Base-by-base conservation (phyloP, 1,140 invertebrate species). In the Colletes latitarsis region DNA sequence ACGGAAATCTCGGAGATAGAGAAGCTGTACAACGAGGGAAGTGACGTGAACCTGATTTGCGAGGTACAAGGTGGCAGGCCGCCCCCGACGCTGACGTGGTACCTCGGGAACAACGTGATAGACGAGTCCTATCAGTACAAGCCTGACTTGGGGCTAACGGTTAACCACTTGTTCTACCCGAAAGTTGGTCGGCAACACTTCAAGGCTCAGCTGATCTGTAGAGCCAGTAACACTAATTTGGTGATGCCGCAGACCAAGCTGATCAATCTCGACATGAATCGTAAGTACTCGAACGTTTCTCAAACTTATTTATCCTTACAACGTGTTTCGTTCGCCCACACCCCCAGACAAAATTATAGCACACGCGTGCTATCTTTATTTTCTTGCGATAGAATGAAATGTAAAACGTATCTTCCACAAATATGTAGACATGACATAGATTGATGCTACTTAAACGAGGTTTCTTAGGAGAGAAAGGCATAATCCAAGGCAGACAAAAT, bases 161-260 rank as follows among this genome's bases (percentile, higher is more conserved):
- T 97, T 82, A 98, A 98, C 93, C 95, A 96, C 79, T 94, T 98
- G 84, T 95, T 95, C 58, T 97, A 96, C 91, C 95, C 95, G 30
- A 96, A 95, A 84, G 94, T 97, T 68, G 95, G 96, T 6, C 92
- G 97, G 17, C 96, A 97, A 90, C 96, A 98, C 92, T 94, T 97
- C 53, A 96, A 97, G 86, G 94, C 96, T 53, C 93, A 96, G 82
- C 95, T 98, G 74, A 95, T 97, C 77, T 98, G 97, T 92, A 96
- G 97, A 90, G 97, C 97, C 10, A 96, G 95, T 90, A 98, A 98
- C 92, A 98, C 97, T 43, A 97, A 97, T 92, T 92, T 98, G 78
- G 95, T 95, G 8, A 94, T 94, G 39, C 96, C 97, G 0, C 94
- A 95, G 77, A 95, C 95, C 60, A 96, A 96, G 90, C 94, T 96